Percentiles rank a stretch among this genome's conserved stretches.
Conservation (phyloP, 2,797 vertebrate species). For the Alectoris magna region DNA sequence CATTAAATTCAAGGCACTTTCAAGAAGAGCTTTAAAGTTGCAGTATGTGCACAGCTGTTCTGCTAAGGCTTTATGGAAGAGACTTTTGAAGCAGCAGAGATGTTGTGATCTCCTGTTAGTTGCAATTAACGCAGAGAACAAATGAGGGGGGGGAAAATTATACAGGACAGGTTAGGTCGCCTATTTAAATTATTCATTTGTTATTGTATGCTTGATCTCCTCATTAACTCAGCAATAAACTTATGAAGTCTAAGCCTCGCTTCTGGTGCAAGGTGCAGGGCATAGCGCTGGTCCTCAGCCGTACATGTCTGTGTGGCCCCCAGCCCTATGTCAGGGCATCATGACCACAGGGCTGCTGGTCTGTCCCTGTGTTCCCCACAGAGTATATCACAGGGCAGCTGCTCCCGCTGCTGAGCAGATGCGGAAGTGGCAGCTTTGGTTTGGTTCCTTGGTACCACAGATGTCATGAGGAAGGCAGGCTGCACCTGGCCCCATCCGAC, state of each 20-base stretch:
- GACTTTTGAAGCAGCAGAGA: background rate
- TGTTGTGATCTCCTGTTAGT: background rate
- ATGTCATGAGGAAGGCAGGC: background rate
- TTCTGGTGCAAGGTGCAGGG: background rate
- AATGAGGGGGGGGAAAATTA: background rate
- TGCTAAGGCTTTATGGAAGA: background rate
- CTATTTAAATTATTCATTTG: background rate
- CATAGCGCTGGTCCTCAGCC: fast-evolving
- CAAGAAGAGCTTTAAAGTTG: background rate
- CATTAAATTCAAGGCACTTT: background rate
- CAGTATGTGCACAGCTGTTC: background rate
- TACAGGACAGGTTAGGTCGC: background rate
- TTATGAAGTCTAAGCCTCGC: background rate
- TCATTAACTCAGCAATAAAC: background rate
- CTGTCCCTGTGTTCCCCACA: fast-evolving
- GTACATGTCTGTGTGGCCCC: background rate
- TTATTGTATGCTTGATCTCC: background rate
- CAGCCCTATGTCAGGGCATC: fast-evolving
- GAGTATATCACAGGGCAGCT: background rate
- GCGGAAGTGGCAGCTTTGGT: background rate
- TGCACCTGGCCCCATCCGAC: background rate
- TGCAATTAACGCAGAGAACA: background rate
- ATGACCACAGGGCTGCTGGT: background rate
- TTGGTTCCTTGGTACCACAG: background rate
- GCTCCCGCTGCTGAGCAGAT: fast-evolving